Conservation (phyloP, 1,140 invertebrate species). For the Trialeurodes vaporariorum region DNA sequence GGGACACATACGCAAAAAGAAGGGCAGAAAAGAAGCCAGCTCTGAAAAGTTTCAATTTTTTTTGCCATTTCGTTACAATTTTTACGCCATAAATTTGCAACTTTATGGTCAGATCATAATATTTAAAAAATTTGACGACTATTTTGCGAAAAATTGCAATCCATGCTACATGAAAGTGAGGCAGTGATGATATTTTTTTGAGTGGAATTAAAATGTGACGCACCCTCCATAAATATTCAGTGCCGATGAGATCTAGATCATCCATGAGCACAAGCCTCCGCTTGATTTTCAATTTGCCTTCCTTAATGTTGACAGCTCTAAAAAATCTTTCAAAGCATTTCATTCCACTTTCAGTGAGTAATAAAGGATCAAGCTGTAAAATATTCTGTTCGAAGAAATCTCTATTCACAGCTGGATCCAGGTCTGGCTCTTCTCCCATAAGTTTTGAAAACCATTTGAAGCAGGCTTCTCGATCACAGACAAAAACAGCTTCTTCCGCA, state of each 20-base stretch:
- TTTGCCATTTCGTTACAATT: too few species aligned
- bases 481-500: slow-evolving; percentile 83
- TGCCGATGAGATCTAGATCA: slow-evolving; percentile 83
- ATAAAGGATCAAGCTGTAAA: slow-evolving; percentile 76
- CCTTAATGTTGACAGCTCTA: slow-evolving; percentile 91
- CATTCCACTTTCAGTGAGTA: slow-evolving; percentile 91
- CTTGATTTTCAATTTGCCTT: slow-evolving; percentile 82
- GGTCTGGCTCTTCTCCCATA: slow-evolving; percentile 93
- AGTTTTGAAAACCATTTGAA: slow-evolving; percentile 99
- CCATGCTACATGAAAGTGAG: too few species aligned
- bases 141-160: too few species aligned
- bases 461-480: slow-evolving; percentile 86
- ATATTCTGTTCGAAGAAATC: slow-evolving; percentile 96
- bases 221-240: slow-evolving; percentile 93
- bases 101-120: too few species aligned
- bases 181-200: too few species aligned
- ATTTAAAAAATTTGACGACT: too few species aligned
- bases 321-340: slow-evolving; percentile 92
- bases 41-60: too few species aligned
- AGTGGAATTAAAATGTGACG: too few species aligned
- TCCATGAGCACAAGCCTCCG: slow-evolving; percentile 69
- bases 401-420: slow-evolving; percentile 91
- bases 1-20: too few species aligned
- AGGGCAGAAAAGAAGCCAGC: too few species aligned
- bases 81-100: too few species aligned